Base-by-base conservation (phyloP, 1,140 invertebrate species). In the Drosophila kepulauana region DNA sequence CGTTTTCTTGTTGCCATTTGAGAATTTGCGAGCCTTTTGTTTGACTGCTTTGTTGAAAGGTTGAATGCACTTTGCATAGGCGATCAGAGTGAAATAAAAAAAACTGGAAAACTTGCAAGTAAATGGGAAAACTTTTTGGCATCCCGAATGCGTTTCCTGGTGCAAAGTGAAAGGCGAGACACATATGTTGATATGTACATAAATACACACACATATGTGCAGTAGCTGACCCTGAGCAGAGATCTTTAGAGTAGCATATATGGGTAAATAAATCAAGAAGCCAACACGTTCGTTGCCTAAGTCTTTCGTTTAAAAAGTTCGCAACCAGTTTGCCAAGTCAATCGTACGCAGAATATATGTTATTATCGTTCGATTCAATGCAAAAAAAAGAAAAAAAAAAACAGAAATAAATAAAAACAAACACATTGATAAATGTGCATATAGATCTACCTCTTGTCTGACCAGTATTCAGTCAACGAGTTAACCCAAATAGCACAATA, bases 231-330 rank as follows among this genome's bases (percentile, higher is more conserved):
- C 74, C 74, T 76, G 74, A 76, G 63, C 11, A n/a, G 38, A 59
- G 6, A 43, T 43, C 41, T 54, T 58, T 56, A 75, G 45, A 57
- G 38, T 8, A 35, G 43, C 52, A 20, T 64, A 71, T 63, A 10
- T 10, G 35, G 48, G 63, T 58, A 76, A 49, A 88, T 82, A 88
- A 87, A 84, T 88, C 81, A 84, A 80, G 73, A 84, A 82, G 77
- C 70, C 49, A 62, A 48, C 70, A 28, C 64, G 71, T 78, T 80
- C 63, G 71, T 89, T 89, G 78, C 80, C 68, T 71, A 84, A 88
- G 78, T 80, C 78, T 78, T 80, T 80, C 61, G 61, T 52, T 70
- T 65, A 16, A 25, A n/a, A 41, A 62, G 8, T 20, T 8, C 5
- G 15, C 33, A 67, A 67, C 73, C 74, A 61, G 81, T 71, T 67